phyloP scores from a whole-genome alignment of 2,888 invertebrate species.

The Choreutis nemorana region DNA sequence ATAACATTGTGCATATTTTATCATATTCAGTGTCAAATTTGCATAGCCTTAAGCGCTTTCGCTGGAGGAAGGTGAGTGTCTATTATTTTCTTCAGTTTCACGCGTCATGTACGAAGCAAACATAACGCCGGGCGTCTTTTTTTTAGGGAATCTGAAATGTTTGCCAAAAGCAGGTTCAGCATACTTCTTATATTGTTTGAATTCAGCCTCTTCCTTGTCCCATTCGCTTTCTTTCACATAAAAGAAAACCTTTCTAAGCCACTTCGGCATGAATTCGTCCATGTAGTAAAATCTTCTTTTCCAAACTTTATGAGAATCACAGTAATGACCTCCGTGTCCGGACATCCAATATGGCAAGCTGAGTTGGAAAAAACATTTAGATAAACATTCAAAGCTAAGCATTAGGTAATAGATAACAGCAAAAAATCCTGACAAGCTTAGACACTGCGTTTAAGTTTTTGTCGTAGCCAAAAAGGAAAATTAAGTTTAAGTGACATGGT shows the following conservation, averaged over 20 bases:
- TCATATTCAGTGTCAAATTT: too few relatives aligned
- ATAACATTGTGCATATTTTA: too few relatives aligned
- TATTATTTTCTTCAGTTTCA: conserved; percentile 20
- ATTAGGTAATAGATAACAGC: too few relatives aligned
- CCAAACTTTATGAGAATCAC: conserved; percentile 35
- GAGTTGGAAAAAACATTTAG: too few relatives aligned
- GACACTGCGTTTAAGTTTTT: too few relatives aligned
- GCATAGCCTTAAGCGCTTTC: too few relatives aligned
- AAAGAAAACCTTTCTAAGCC: conserved; percentile 24
- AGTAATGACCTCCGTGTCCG: conserved; percentile 22
- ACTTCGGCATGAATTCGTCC: conserved; percentile 35
- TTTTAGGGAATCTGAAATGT: conserved; percentile 27
- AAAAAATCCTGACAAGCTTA: too few relatives aligned
- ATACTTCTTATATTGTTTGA: conserved; percentile 25
- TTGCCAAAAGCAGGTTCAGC: conserved; percentile 35
- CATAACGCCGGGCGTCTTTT: too few relatives aligned
- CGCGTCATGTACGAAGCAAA: conserved; percentile 23
- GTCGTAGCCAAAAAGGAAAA: too few relatives aligned
- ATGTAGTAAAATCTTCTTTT: conserved; percentile 32
- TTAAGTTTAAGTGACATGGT: too few relatives aligned
- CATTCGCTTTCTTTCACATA: conserved; percentile 30
- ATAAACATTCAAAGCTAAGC: too few relatives aligned
- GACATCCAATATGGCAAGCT: conserved; percentile 37
- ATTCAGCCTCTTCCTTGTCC: conserved; percentile 28
- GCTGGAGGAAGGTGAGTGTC: background rate